Conservation (phyloP, 2,113 vertebrate genomes). For the Ovibos moschatus region DNA sequence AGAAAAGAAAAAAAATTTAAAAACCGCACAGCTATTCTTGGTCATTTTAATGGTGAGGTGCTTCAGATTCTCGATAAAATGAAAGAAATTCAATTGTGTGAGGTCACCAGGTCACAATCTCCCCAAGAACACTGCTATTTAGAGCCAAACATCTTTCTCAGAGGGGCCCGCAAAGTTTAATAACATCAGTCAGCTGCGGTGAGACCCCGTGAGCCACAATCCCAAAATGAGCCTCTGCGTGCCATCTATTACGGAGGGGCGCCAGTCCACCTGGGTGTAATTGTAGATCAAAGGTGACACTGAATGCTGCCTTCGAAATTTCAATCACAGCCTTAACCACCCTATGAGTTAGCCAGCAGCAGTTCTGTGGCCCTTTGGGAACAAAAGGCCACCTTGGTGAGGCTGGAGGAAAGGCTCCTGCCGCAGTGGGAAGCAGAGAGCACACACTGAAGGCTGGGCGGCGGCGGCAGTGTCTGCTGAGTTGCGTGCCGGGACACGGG, state of each 20-base stretch:
- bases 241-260: background rate
- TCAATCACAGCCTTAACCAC: slow-evolving; percentile 32
- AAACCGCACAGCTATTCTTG: slow-evolving; percentile 37
- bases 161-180: slow-evolving; percentile 47
- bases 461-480: background rate
- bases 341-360: slow-evolving; percentile 36
- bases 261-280: background rate
- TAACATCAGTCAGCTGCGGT: background rate
- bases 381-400: slow-evolving; percentile 34
- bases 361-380: slow-evolving; percentile 24
- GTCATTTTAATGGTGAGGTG: slow-evolving; percentile 28
- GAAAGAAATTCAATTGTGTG: slow-evolving; percentile 39
- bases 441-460: background rate
- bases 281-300: slow-evolving; percentile 55
- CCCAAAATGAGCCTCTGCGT: background rate
- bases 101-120: slow-evolving; percentile 27
- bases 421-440: background rate
- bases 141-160: slow-evolving; percentile 33
- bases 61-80: slow-evolving; percentile 40
- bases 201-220: background rate
- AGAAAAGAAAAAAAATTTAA: background rate
- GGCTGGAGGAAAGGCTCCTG: background rate
- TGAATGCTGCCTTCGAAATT: slow-evolving; percentile 28
- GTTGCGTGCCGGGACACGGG: rapidly evolving
- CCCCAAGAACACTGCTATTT: slow-evolving; percentile 17